phyloP scores from a whole-genome alignment of 2,113 vertebrate species.

The Erythrolamprus reginae region DNA sequence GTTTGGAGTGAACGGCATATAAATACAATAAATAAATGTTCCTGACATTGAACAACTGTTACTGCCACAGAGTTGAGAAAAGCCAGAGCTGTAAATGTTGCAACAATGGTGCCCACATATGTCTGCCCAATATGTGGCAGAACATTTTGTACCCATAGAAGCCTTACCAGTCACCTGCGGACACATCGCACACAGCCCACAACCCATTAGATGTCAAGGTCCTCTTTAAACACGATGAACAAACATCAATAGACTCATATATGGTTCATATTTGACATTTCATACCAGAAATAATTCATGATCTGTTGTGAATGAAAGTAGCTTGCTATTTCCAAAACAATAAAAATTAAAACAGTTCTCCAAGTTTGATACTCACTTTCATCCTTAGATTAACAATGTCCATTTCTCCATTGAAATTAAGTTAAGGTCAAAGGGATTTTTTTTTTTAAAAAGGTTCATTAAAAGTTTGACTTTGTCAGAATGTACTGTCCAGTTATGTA shows the following conservation, averaged over 20 bases:
- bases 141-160: too few relatives aligned
- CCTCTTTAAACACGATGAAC: too few relatives aligned
- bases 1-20: too few relatives aligned
- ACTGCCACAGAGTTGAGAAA: background rate
- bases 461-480: background rate
- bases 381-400: background rate
- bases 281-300: background rate
- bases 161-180: too few relatives aligned
- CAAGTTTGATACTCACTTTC: background rate
- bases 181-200: too few relatives aligned
- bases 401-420: background rate
- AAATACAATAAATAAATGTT: too few relatives aligned
- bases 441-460: background rate
- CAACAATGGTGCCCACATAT: too few relatives aligned
- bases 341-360: background rate
- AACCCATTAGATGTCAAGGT: too few relatives aligned
- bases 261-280: background rate
- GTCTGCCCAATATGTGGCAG: too few relatives aligned
- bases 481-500: background rate
- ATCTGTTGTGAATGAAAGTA: background rate
- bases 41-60: background rate
- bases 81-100: too few relatives aligned
- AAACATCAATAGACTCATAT: too few relatives aligned
- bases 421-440: background rate
- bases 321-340: background rate